Conservation (phyloP, 2,888 invertebrate species). For the Siphlonurus alternatus region DNA sequence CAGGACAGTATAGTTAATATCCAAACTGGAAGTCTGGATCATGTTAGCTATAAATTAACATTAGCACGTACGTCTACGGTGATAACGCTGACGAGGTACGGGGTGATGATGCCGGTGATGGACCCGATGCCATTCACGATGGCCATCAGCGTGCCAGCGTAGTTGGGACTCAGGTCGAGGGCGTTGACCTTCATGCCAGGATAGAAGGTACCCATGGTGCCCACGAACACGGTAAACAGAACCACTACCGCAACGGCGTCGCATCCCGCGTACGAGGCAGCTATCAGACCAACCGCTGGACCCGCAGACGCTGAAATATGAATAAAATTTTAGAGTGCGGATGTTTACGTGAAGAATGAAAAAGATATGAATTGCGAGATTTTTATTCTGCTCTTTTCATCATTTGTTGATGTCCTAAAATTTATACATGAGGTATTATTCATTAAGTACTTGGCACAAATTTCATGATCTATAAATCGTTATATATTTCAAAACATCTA, state of each 20-base stretch:
- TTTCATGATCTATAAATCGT: no score
- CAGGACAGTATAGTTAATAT: no score
- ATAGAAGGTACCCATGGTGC: conserved; percentile 50
- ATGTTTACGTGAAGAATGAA: not conserved
- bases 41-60: no score
- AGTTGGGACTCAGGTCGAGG: conserved; percentile 46
- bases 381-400: no score
- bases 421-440: no score
- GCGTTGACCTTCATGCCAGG: conserved; percentile 54
- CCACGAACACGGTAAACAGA: conserved; percentile 49
- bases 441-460: no score
- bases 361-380: not conserved
- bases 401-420: no score
- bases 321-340: conserved; percentile 10
- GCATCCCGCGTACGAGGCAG: conserved; percentile 51
- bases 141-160: conserved; percentile 49
- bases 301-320: conserved; percentile 41
- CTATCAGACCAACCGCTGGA: conserved; percentile 46
- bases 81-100: conserved; percentile 45
- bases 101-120: conserved; percentile 50
- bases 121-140: conserved; percentile 55
- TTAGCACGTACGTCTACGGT: conserved; percentile 48
- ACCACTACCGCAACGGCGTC: conserved; percentile 39
- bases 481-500: no score
- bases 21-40: no score